Base-by-base conservation (phyloP, 2,888 invertebrate species). In the Lapara coniferarum region DNA sequence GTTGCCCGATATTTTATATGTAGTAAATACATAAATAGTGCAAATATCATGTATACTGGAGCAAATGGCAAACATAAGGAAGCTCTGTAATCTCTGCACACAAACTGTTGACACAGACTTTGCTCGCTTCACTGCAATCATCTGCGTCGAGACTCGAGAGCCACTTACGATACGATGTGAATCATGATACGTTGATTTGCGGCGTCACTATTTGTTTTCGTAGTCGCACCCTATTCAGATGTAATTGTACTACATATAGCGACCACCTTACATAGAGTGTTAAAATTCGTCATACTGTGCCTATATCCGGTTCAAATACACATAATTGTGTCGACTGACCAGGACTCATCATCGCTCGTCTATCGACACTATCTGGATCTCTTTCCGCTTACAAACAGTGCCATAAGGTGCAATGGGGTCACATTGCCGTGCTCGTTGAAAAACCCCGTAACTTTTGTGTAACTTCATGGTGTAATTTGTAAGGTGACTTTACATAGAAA, bases 41-140 rank as follows among this genome's bases (percentile, higher is more conserved):
- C 49, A 13, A 13, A 63, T 63, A 19, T 19, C 2, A 19, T 55
- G 16, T 49, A 63, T 7, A 37, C n/a, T 10, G 46, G 10, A 46
- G 13, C 63, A 16, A 63, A 49, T 7, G 37, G 37, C 37, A 57
- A 30, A 57, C 49, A 25, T 46, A 19, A 12, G 13, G 63, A 63
- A 63, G 49, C 46, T 49, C 16, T 19, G 46, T 63, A n/a, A 19
- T 19, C 16, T 10, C 10, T 4, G 12, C 14, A 37, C 13, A 37
- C 59, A 16, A 16, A 16, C 5, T 44, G 57, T 37, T 37, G 57
- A 44, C 58, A 44, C 58, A 10, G 58, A 44, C 37, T 14, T 44
- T n/a, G 59, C 49, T 46, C 13, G 49, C 49, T 13, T 10, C 63
- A 46, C 46, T 46, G 63, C 19, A 63, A 63, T 63, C 49, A 63